phyloP scores from a whole-genome alignment of 2,888 invertebrate genomes.

The Dasysyrphus tricinctus region DNA sequence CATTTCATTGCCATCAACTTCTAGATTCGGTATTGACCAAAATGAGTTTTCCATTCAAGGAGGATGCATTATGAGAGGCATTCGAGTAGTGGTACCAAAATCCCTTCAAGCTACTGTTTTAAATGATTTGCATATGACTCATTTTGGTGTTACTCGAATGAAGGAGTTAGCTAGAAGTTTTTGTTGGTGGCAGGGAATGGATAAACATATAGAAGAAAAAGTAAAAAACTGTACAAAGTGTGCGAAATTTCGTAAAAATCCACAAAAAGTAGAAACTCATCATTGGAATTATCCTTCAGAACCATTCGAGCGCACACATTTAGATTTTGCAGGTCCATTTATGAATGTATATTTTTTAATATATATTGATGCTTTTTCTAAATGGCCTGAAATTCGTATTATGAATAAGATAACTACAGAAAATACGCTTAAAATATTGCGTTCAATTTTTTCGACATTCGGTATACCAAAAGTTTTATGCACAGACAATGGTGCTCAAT shows the following conservation, averaged over 20 bases:
- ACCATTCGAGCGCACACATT: too few species aligned
- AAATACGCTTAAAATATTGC: neutral
- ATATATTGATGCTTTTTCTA: neutral
- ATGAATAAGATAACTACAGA: neutral
- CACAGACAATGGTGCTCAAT: neutral
- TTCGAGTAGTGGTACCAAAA: neutral
- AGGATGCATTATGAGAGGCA: neutral
- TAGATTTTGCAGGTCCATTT: neutral
- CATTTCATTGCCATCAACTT: neutral
- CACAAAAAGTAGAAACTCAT: too few species aligned
- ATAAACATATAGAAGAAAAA: too few species aligned
- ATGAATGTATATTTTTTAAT: neutral
- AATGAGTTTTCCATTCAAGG: too few species aligned
- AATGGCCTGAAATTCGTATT: neutral
- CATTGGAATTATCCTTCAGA: neutral
- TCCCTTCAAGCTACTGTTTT: neutral
- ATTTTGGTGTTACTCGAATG: neutral
- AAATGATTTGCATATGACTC: neutral
- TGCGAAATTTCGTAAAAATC: too few species aligned
- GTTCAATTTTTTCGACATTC: neutral
- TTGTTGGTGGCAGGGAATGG: neutral
- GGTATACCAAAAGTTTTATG: neutral
- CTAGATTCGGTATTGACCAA: neutral
- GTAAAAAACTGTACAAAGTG: too few species aligned
- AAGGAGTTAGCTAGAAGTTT: neutral